These are phyloP conservation scores for Hyposoter dolosus DNA, from an alignment of 2,888 invertebrate genomes.

Conservation along the genomic window DNA sequence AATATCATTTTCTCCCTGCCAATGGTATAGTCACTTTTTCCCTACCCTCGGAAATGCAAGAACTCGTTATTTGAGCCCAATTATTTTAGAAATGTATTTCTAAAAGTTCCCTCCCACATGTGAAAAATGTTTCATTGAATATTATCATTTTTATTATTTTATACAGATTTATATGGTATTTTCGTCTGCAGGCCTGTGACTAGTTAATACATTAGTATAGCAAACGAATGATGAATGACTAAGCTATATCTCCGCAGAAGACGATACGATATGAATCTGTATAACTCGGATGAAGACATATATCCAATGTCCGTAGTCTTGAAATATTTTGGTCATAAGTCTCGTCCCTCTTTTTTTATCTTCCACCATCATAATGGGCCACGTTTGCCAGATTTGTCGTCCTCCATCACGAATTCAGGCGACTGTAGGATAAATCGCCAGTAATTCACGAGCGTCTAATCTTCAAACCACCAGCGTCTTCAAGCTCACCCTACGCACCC, in stretches of 20 bases:
- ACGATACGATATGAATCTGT: conserved; percentile 1
- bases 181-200: not conserved
- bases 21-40: not conserved
- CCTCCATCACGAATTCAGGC: conserved; percentile 23
- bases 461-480: conserved; percentile 42
- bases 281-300: conserved; percentile 10
- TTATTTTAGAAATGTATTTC: not conserved
- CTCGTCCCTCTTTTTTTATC: conserved; percentile 25
- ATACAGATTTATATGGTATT: not conserved
- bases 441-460: conserved; percentile 58
- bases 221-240: not conserved
- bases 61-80: not conserved
- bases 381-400: conserved; percentile 62
- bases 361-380: conserved; percentile 29
- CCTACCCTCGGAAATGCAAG: not conserved
- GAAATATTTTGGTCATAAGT: conserved; percentile 33
- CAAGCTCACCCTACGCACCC: conserved; percentile 28
- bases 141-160: not conserved
- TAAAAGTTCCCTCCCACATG: not conserved
- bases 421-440: conserved; percentile 48
- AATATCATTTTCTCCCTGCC: not conserved
- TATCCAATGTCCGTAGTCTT: not conserved
- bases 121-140: not conserved
- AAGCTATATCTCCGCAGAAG: not conserved
- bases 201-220: not conserved